Evolutionary conservation across 1,140 invertebrate genomes (phyloP), one percentile per base, ranked within the genome.

Genomic region (Charaxes varanes): DNA sequence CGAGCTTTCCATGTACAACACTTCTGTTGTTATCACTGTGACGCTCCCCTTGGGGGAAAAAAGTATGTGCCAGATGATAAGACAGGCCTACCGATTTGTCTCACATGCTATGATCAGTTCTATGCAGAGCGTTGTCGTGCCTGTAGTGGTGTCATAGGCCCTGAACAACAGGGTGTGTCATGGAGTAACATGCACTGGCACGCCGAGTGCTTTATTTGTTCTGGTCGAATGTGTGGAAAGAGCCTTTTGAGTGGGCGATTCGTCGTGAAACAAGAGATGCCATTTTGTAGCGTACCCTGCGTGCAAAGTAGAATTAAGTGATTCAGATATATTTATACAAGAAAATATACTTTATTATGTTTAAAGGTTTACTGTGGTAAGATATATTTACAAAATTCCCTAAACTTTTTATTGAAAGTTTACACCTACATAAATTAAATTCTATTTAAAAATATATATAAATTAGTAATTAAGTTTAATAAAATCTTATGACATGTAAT

Each of bases 11-110:
- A 96, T 63, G 88, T 94, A n/a, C 91, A 94, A 54, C 94, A 95
- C 72, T 95, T 95, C 68, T 94, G 93, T 60, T 95, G 94, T 62
- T 93, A 92, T 74, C 89, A 94, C 44, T 96, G 94, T 66, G 94
- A 95, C 63, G 85, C 87, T 6, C 92, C 92, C 1, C 80, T 95
- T 24, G 94, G 91, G 26, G 93, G 92, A 0, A 87, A 91, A 62
- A 89, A 94, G 53, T 95, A 95, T 68, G 89, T 93, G 19, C 88
- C 91, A 4, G 91, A 93, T 51, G 88, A 90, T 45, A 88, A 89
- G 43, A 90, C 92, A 24, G 90, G 91, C 32, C 86, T 91, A 56
- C 93, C 94, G 0, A 84, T 94, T 30, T 95, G 94, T 73, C 67
- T 95, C 15, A 80, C 86, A 11, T 95, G 94, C 67, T 95, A 92